Percentiles rank a stretch among this genome's conserved stretches.
These are phyloP conservation scores for Drosophila equinoxialis DNA, from an alignment of 1,140 invertebrate genomes.

Conservation along the genomic window DNA sequence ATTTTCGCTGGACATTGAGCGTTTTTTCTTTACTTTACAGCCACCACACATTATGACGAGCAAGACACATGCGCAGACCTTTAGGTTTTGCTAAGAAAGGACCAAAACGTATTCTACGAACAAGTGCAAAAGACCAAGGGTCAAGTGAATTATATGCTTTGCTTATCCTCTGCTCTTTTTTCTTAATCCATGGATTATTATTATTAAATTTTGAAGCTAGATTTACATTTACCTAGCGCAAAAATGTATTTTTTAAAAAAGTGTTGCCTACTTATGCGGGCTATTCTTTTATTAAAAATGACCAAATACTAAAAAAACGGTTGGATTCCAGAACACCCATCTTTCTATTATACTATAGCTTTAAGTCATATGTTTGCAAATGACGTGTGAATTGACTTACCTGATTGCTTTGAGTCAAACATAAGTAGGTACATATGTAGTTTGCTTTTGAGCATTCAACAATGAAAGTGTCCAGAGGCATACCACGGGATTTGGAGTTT, in stretches of 20 bases:
- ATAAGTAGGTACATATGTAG: neutral
- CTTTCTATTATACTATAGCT: too few species aligned
- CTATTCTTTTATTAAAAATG: too few species aligned
- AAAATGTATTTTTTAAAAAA: neutral
- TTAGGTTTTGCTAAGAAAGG: neutral
- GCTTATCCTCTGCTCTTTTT: neutral
- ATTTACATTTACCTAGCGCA: neutral
- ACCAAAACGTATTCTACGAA: neutral
- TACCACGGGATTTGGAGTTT: neutral
- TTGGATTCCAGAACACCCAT: too few species aligned
- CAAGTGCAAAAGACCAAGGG: neutral
- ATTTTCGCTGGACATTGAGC: conserved; percentile 2
- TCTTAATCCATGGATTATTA: neutral
- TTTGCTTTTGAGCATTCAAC: neutral
- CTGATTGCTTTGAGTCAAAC: neutral
- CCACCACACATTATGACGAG: neutral
- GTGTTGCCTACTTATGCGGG: conserved; percentile 1
- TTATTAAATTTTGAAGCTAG: too few species aligned
- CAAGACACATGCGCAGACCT: conserved; percentile 9
- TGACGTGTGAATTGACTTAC: neutral
- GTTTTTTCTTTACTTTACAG: conserved; percentile 2
- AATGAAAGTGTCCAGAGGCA: neutral
- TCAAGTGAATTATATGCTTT: neutral
- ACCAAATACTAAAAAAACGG: too few species aligned
- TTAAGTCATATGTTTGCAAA: neutral